Evolutionary conservation across 2,113 vertebrate genomes (phyloP).

Genomic region (Prunella himalayana): DNA sequence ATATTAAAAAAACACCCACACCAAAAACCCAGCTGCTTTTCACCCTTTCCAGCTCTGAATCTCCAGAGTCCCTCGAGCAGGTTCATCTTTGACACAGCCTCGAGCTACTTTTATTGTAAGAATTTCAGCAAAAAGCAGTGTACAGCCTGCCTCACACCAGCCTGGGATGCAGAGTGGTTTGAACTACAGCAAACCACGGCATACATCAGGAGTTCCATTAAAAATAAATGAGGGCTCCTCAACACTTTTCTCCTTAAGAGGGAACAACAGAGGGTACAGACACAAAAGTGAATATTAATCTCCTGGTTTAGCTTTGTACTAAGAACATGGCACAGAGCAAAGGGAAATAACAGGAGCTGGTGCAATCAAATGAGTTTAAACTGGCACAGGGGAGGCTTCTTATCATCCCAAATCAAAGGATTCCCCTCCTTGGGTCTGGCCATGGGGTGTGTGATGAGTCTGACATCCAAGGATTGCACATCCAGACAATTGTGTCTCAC

Average conservation of each 20-base stretch:
- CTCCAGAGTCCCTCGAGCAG: background rate
- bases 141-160: conserved; percentile 10
- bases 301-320: background rate
- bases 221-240: conserved; percentile 58
- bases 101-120: conserved; percentile 26
- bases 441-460: background rate
- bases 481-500: background rate
- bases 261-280: conserved; percentile 10
- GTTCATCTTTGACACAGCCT: conserved; percentile 61
- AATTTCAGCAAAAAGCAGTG: conserved; percentile 22
- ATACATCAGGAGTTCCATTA: background rate
- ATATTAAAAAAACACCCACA: background rate
- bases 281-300: conserved; percentile 52
- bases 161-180: background rate
- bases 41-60: background rate
- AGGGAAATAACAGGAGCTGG: background rate
- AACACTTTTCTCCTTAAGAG: conserved; percentile 12
- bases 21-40: background rate
- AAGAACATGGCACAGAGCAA: background rate
- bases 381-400: background rate
- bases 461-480: background rate
- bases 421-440: background rate
- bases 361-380: background rate
- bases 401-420: background rate
- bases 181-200: background rate